Evolutionary conservation across 2,888 invertebrate genomes (phyloP), one percentile per base, ranked within the genome.

Genomic region (Hemistola chrysoprasaria): DNA sequence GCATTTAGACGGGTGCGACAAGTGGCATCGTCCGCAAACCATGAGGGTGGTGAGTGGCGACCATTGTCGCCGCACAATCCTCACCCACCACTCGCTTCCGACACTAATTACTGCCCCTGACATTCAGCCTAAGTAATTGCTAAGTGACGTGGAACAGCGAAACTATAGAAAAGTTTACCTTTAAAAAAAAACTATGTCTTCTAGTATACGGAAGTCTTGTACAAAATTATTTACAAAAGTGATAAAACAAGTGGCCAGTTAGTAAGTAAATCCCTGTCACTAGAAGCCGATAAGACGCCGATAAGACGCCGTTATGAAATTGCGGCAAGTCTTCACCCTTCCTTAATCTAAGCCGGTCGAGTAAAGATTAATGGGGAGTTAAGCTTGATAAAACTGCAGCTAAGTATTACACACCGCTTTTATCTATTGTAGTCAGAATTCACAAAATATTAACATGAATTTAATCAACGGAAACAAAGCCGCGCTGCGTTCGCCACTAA

Each of bases 1-100:
- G 78, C 85, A 84, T 86, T 76, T 82, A 81, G 76, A 82, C 80
- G 71, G 75, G 71, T 59, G 73, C 68, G 75, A 78, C 78, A 76
- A 80, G 79, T 52, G 52, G 79, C 74, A 78, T 77, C 72, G 76
- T 73, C 58, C 24, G n/a, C n/a, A n/a, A n/a, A n/a, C n/a, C 42
- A 44, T 41, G 40, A 39, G 56, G 44, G 50, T 26, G 40, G 49
- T 43, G 43, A 45, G 30, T 16, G 28, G 30, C 33, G 40, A n/a
- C 47, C 53, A 39, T 47, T 50, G 56, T 62, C 59, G 54, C 57
- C 56, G 47, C 55, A 42, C 61, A 53, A 53, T 53, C 57, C 38
- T 48, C 53, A 35, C 47, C 46, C 37, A 39, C 47, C 53, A 47
- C 43, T 55, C 50, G 56, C 56, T 54, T 55, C 61, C 60, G 47